phyloP scores from a whole-genome alignment of 2,888 invertebrate species.

The Choreutis nemorana region DNA sequence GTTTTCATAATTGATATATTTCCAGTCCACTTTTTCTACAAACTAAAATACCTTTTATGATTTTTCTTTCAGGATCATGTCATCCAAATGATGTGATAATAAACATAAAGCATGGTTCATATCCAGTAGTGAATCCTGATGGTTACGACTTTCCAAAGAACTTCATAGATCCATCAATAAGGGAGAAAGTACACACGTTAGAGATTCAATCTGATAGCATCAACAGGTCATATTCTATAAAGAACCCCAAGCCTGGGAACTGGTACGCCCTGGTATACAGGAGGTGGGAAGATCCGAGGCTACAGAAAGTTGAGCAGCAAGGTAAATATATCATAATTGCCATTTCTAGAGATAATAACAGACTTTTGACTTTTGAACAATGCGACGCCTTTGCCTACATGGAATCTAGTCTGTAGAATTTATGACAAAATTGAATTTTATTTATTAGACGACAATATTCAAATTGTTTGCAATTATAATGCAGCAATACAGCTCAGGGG shows the following conservation, averaged over 20 bases:
- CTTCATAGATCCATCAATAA: constrained; percentile 56
- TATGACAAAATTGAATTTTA: no score
- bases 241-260: constrained; percentile 75
- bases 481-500: no score
- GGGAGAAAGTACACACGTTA: constrained; percentile 59
- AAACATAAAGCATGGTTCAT: constrained; percentile 81
- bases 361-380: constrained; percentile 23
- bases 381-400: no score
- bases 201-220: constrained; percentile 70
- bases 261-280: constrained; percentile 85
- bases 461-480: no score
- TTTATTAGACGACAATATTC: no score
- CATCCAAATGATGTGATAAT: constrained; percentile 69
- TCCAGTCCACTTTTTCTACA: no score
- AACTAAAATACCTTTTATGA: no score
- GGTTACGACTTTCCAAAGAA: constrained; percentile 78
- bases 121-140: constrained; percentile 84
- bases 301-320: constrained; percentile 76
- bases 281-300: constrained; percentile 77
- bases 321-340: constrained; percentile 49
- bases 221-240: constrained; percentile 66
- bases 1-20: no score
- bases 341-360: constrained; percentile 39
- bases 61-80: constrained; percentile 63
- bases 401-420: no score